Base-by-base conservation (phyloP, 2,113 vertebrate species). In the Condylura cristata region DNA sequence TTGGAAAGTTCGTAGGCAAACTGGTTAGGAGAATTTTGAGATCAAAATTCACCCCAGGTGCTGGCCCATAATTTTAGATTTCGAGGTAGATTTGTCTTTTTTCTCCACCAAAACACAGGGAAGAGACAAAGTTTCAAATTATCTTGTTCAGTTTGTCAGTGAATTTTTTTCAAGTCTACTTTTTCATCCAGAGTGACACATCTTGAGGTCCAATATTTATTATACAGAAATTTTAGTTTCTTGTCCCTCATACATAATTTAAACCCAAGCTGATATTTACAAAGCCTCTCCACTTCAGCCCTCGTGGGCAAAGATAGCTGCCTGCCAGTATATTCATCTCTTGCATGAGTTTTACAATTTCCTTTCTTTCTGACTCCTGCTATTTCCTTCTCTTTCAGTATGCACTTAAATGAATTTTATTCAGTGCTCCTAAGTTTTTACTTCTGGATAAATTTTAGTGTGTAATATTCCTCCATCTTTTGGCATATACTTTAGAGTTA, bases 401-500 rank as follows among this genome's bases (percentile, higher is more conserved):
- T 44, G 17, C 22, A 94, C 41, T 76, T 65, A 60, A 32, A 32
- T 70, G 58, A 48, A 81, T 86, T 86, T 84, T 70, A 37, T 44
- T 26, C 32, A 90, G 37, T 12, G 63, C n/a, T n/a, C n/a, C 32
- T 86, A 85, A n/a, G 20, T 81, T 46, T 85, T 76, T 51, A 32
- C 53, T 65, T 90, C 84, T 88, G 89, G 60, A 51, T 60, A 37
- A 63, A 44, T 94, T 80, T 84, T 80, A 95, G 56, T 65, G 58
- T 32, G 44, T 46, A 26, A 34, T 48, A 66, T 60, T 68, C 56
- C 24, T 56, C 34, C 41, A 68, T 81, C 37, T 80, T 87, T 63
- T 63, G 89, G 34, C 48, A 70, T 91, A 60, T 72, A 78, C 65
- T 66, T 81, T 39, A 53, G 14, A 89, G 34, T 79, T 93, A 78